phyloP scores from a whole-genome alignment of 2,113 vertebrate genomes.

The Hucho hucho region DNA sequence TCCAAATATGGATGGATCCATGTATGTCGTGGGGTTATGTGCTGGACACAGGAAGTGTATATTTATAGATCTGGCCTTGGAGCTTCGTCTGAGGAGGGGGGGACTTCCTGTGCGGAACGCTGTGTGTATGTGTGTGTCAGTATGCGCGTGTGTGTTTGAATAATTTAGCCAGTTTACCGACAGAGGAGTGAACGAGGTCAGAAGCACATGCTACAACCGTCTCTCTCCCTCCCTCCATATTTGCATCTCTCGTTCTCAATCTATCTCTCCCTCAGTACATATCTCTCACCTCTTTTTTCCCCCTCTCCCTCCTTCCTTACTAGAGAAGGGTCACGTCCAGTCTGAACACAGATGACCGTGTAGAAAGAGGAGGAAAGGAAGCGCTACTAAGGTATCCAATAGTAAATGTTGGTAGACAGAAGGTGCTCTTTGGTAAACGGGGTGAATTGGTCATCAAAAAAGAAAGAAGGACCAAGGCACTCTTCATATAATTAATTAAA shows the following conservation, averaged over 20 bases:
- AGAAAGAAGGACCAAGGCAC: too few species aligned
- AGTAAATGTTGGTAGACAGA: too few species aligned
- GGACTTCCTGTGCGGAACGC: not conserved
- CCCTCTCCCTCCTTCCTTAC: too few species aligned
- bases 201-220: constrained; percentile 59
- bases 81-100: constrained; percentile 11
- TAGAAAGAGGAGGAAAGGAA: too few species aligned
- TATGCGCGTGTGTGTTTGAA: constrained; percentile 55
- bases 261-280: too few species aligned
- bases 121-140: not conserved
- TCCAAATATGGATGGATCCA: not conserved
- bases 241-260: too few species aligned
- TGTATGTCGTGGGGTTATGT: constrained; percentile 8
- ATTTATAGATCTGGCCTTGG: constrained; percentile 49
- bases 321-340: not conserved
- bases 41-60: constrained; percentile 46
- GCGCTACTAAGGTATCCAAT: too few species aligned
- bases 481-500: too few species aligned
- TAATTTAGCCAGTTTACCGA: constrained; percentile 67
- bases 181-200: constrained; percentile 73
- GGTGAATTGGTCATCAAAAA: too few species aligned
- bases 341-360: too few species aligned
- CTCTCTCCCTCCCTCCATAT: not conserved
- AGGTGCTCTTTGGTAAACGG: too few species aligned
- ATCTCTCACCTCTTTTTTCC: too few species aligned